Conservation (phyloP, 1,140 invertebrate species). For the Drosophila obscura region DNA sequence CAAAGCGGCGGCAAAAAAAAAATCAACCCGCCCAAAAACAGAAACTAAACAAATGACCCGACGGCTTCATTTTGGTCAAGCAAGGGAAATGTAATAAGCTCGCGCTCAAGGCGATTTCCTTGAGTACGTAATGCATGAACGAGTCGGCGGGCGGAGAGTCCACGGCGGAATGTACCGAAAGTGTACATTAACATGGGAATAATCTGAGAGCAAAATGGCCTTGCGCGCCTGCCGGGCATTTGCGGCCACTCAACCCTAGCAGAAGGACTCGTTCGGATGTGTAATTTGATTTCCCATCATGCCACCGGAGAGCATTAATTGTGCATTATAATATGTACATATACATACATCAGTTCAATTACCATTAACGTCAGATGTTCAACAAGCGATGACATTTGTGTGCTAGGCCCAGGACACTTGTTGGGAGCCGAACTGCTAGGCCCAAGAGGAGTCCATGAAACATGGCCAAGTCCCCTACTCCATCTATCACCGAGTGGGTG, state of each 20-base stretch:
- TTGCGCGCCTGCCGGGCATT: too few relatives aligned
- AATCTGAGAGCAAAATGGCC: not conserved
- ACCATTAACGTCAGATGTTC: constrained; percentile 57
- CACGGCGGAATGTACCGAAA: not conserved
- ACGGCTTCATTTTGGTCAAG: constrained; percentile 56
- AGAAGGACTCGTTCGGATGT: constrained; percentile 4
- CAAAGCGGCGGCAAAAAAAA: constrained; percentile 22
- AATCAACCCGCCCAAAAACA: constrained; percentile 15
- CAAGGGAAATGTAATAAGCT: constrained; percentile 68
- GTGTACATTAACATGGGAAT: not conserved
- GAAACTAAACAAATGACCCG: constrained; percentile 64
- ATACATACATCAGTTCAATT: constrained; percentile 62
- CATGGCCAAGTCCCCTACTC: constrained; percentile 18
- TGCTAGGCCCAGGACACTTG: constrained; percentile 34
- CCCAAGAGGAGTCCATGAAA: constrained; percentile 4
- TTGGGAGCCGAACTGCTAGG: constrained; percentile 8
- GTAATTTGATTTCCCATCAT: constrained; percentile 22
- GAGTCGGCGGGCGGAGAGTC: not conserved
- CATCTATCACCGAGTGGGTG: not conserved
- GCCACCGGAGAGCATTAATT: constrained; percentile 48
- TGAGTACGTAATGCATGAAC: constrained; percentile 25
- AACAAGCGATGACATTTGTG: constrained; percentile 42
- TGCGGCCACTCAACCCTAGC: not conserved
- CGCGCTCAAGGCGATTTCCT: constrained; percentile 40
- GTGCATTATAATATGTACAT: constrained; percentile 13